Conservation (phyloP, 2,888 invertebrate species). For the Mythimna vitellina region DNA sequence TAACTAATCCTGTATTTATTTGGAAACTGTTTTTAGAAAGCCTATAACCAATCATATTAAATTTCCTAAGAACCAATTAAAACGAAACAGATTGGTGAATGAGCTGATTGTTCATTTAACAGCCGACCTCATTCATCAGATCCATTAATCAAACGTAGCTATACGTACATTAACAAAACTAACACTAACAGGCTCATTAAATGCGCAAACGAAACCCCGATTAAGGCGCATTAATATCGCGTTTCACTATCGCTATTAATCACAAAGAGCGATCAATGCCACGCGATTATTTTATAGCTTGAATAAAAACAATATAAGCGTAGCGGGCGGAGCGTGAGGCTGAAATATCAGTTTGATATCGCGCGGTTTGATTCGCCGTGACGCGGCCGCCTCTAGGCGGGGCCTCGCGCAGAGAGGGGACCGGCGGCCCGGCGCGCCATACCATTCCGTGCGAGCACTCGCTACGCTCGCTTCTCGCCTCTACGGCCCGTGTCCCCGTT, state of each 20-base stretch:
- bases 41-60: constrained; percentile 31
- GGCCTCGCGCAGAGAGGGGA: constrained; percentile 80
- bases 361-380: constrained; percentile 88
- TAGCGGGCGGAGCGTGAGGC: constrained; percentile 85
- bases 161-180: constrained; percentile 57
- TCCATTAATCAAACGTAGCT: constrained; percentile 60
- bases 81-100: constrained; percentile 53
- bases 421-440: constrained; percentile 74
- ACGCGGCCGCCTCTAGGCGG: constrained; percentile 87
- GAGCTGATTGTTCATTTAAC: constrained; percentile 61
- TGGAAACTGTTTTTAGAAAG: constrained; percentile 24
- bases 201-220: constrained; percentile 66
- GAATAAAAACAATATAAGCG: constrained; percentile 88
- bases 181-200: constrained; percentile 70
- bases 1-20: neutral
- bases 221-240: constrained; percentile 69
- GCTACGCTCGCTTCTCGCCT: constrained; percentile 67
- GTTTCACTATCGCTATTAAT: constrained; percentile 76
- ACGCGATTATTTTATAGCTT: constrained; percentile 86
- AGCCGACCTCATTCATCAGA: constrained; percentile 58
- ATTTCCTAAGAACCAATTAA: constrained; percentile 52
- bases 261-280: constrained; percentile 76
- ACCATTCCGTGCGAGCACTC: constrained; percentile 81
- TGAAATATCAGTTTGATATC: constrained; percentile 89
- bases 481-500: constrained; percentile 75